Evolutionary conservation across 2,888 invertebrate species (phyloP).

Genomic region (Phoronis australis): DNA sequence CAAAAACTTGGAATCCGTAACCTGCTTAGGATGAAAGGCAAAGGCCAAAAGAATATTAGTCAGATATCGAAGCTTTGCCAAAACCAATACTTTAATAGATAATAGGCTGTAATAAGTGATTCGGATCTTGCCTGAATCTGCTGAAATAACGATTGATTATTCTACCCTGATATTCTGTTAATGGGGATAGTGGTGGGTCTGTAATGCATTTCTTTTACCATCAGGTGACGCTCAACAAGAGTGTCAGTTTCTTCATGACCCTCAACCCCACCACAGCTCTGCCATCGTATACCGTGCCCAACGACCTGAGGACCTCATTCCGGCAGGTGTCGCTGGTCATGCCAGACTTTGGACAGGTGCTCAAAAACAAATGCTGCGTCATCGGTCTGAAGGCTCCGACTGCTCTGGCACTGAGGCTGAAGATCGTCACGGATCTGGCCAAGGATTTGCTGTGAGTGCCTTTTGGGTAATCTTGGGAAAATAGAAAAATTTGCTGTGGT

Average conservation of each 20-base stretch:
- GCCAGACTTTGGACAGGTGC: slow-evolving; percentile 42
- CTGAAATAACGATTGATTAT: too few relatives aligned
- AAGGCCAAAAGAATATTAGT: too few relatives aligned
- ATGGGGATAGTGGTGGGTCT: too few relatives aligned
- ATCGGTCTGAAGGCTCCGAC: slow-evolving; percentile 45
- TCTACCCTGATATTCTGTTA: too few relatives aligned
- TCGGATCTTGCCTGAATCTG: too few relatives aligned
- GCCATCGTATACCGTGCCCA: slow-evolving; percentile 25
- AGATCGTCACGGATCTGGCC: slow-evolving; percentile 41
- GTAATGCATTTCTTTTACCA: slow-evolving; percentile 2
- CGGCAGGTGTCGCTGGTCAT: slow-evolving; percentile 42
- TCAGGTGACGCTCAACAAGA: slow-evolving; percentile 35
- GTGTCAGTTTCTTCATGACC: slow-evolving; percentile 39
- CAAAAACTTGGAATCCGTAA: too few relatives aligned
- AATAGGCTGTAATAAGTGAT: too few relatives aligned
- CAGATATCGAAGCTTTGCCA: too few relatives aligned
- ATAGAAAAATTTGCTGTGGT: too few relatives aligned
- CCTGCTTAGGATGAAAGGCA: too few relatives aligned
- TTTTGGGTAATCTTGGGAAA: too few relatives aligned
- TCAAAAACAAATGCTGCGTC: slow-evolving; percentile 46
- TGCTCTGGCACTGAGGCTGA: slow-evolving; percentile 41
- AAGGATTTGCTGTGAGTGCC: slow-evolving; percentile 50
- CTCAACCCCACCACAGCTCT: slow-evolving; percentile 23
- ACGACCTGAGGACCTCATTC: slow-evolving; percentile 39
- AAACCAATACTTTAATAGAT: too few relatives aligned